These are phyloP conservation scores for Drosophila nigrodunni DNA, from an alignment of 1,140 invertebrate genomes.

Conservation along the genomic window DNA sequence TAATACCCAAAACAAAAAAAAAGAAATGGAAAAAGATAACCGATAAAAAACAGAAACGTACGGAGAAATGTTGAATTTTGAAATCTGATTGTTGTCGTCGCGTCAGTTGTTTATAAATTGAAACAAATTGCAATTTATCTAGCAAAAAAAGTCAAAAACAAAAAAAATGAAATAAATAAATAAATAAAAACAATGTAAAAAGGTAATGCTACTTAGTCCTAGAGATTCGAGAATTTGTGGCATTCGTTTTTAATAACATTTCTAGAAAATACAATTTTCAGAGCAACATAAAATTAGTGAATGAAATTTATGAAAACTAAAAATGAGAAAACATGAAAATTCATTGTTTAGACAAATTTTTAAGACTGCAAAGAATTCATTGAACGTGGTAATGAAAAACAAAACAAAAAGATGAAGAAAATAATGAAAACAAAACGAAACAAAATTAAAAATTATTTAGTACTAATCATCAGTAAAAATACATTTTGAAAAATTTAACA, in stretches of 20 bases:
- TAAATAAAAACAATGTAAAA: slow-evolving; percentile 13
- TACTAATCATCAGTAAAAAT: slow-evolving; percentile 77
- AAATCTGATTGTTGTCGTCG: slow-evolving; percentile 78
- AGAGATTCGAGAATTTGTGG: slow-evolving; percentile 53
- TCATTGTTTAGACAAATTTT: slow-evolving; percentile 83
- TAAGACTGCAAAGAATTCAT: slow-evolving; percentile 83
- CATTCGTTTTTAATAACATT: slow-evolving; percentile 62
- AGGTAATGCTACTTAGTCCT: slow-evolving; percentile 41
- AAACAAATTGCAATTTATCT: slow-evolving; percentile 50
- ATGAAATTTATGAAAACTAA: slow-evolving; percentile 45
- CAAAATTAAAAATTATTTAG: slow-evolving; percentile 68
- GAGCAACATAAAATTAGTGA: slow-evolving; percentile 45
- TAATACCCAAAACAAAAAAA: slow-evolving; percentile 25
- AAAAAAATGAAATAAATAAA: background rate
- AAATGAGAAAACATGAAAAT: slow-evolving; percentile 77
- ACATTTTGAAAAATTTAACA: slow-evolving; percentile 75
- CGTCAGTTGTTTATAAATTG: slow-evolving; percentile 53
- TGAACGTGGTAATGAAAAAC: slow-evolving; percentile 74
- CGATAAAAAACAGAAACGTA: slow-evolving; percentile 38
- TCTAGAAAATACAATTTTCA: slow-evolving; percentile 70
- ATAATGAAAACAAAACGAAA: slow-evolving; percentile 48
- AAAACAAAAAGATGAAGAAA: slow-evolving; percentile 45
- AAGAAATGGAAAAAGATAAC: slow-evolving; percentile 28
- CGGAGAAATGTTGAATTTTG: slow-evolving; percentile 67
- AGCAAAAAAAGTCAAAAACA: slow-evolving; percentile 41